Evolutionary conservation across 2,113 vertebrate species (phyloP).

Genomic region (Marmota monax): DNA sequence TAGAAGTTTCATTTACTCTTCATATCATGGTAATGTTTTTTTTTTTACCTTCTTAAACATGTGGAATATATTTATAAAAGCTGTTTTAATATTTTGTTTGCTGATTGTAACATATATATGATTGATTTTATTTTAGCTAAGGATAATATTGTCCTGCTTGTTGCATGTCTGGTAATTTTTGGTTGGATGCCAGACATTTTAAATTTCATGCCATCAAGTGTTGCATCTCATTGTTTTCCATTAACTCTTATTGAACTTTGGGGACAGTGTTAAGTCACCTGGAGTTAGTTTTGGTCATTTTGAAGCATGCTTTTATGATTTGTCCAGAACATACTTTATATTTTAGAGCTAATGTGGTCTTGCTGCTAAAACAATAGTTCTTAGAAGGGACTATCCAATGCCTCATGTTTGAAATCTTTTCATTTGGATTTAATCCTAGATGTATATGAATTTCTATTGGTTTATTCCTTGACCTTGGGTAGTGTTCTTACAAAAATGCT

Average conservation of each 20-base stretch:
- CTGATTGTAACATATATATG: neutral
- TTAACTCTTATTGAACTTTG: neutral
- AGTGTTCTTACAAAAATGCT: neutral
- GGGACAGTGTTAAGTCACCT: neutral
- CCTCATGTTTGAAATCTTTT: neutral
- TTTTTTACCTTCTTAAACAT: neutral
- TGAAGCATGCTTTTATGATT: constrained; percentile 48
- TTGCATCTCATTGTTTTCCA: neutral
- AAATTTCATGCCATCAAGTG: neutral
- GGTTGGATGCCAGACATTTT: constrained; percentile 19
- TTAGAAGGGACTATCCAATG: neutral
- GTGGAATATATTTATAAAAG: neutral
- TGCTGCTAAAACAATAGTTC: neutral
- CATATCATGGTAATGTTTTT: neutral
- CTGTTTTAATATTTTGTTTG: constrained; percentile 33
- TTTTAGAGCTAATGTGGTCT: neutral
- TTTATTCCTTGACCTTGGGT: neutral
- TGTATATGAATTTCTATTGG: neutral
- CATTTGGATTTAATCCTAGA: neutral
- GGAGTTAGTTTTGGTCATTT: constrained; percentile 10
- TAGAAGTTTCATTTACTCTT: neutral
- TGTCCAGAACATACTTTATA: neutral
- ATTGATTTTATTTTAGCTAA: constrained; percentile 36
- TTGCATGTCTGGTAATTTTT: constrained; percentile 3
- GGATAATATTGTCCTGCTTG: neutral